Evolutionary conservation across 2,888 invertebrate genomes (phyloP).

Genomic region (Colostygia pectinataria): DNA sequence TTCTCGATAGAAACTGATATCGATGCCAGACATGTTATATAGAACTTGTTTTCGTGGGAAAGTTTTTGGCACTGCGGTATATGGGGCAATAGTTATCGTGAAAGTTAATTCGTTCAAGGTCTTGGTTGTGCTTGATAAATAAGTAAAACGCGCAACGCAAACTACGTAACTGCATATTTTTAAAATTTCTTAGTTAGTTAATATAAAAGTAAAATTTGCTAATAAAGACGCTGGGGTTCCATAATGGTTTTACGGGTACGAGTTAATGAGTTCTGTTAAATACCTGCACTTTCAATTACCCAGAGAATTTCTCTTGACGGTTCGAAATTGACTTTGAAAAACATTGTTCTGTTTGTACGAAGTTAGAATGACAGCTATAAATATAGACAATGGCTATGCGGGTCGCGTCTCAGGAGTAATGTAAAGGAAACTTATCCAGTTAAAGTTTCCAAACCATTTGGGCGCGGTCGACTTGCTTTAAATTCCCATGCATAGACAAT

Average conservation of each 20-base stretch:
- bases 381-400: slow-evolving; percentile 39
- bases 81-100: slow-evolving; percentile 3
- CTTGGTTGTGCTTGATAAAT: too few species aligned
- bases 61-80: slow-evolving; percentile 20
- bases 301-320: slow-evolving; percentile 40
- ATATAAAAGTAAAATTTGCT: too few species aligned
- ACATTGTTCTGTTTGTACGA: slow-evolving; percentile 38
- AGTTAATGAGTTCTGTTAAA: slow-evolving; percentile 20
- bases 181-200: too few species aligned
- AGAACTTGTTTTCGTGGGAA: slow-evolving; percentile 13
- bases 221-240: background rate
- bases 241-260: slow-evolving; percentile 2
- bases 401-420: slow-evolving; percentile 49
- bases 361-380: slow-evolving; percentile 43
- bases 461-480: slow-evolving; percentile 38
- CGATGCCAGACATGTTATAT: slow-evolving; percentile 18
- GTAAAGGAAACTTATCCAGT: slow-evolving; percentile 61
- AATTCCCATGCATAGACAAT: slow-evolving; percentile 36
- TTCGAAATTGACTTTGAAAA: slow-evolving; percentile 42
- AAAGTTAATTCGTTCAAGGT: slow-evolving; percentile 8
- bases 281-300: slow-evolving; percentile 33
- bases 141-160: too few species aligned
- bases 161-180: too few species aligned
- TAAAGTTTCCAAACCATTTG: slow-evolving; percentile 56
- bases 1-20: slow-evolving; percentile 18